Conservation (phyloP, 2,113 vertebrate genomes). For the Struthio camelus region DNA sequence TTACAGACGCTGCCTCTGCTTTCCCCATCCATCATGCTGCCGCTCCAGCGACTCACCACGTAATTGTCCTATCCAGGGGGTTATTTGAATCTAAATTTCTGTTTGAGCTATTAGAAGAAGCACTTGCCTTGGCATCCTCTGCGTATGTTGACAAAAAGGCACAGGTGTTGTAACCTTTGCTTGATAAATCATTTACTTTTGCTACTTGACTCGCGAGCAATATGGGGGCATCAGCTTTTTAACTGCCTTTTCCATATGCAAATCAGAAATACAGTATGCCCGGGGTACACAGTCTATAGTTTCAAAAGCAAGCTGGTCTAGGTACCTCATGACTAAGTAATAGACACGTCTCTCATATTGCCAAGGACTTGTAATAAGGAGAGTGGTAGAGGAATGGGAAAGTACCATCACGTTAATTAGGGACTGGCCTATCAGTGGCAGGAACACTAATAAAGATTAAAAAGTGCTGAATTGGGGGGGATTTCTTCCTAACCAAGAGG, state of each 20-base stretch:
- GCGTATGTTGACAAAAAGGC: conserved; percentile 73
- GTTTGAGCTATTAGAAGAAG: conserved; percentile 70
- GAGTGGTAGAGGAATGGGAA: conserved; percentile 34
- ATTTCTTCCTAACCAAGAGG: neutral
- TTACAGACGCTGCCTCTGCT: conserved; percentile 1
- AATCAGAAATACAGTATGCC: conserved; percentile 66
- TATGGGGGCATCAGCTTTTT: conserved; percentile 57
- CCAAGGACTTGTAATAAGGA: conserved; percentile 12
- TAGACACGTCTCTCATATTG: conserved; percentile 15
- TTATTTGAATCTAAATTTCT: conserved; percentile 74
- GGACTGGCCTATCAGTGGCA: neutral
- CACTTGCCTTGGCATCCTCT: conserved; percentile 65
- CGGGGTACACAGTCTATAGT: conserved; percentile 21
- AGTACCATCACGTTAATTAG: conserved; percentile 43
- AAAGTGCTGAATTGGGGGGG: neutral
- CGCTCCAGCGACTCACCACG: neutral
- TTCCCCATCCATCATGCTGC: conserved; percentile 37
- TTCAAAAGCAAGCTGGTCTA: conserved; percentile 40
- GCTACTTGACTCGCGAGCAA: conserved; percentile 58
- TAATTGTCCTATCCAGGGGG: conserved; percentile 55
- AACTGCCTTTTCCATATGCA: conserved; percentile 66
- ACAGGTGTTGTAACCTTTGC: conserved; percentile 75
- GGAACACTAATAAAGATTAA: neutral
- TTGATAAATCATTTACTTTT: conserved; percentile 78
- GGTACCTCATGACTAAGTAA: conserved; percentile 35